Evolutionary conservation across 2,888 invertebrate species (phyloP).

Genomic region (Chrysolina americana): DNA sequence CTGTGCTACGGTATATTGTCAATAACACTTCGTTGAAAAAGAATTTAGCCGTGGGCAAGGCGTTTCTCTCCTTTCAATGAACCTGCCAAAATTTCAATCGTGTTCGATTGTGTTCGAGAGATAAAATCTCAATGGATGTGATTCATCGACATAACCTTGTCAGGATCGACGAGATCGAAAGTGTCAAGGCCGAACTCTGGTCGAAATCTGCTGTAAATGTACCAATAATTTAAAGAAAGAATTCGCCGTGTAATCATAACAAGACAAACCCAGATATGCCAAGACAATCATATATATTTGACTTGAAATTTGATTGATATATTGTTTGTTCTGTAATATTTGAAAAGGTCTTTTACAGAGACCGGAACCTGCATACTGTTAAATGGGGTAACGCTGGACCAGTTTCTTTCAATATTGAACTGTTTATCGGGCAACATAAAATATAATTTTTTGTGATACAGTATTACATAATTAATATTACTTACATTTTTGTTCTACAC

Average conservation of each 20-base stretch:
- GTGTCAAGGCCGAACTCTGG: conserved; percentile 30
- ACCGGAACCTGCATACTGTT: too few species aligned
- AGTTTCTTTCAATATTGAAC: background rate
- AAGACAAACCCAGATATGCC: conserved; percentile 12
- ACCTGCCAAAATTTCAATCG: conserved; percentile 15
- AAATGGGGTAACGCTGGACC: too few species aligned
- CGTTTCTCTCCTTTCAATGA: conserved; percentile 23
- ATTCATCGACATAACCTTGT: conserved; percentile 29
- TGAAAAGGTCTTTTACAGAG: background rate
- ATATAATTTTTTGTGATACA: too few species aligned
- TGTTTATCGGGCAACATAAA: background rate
- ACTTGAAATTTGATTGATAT: conserved; percentile 5
- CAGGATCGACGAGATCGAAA: conserved; percentile 27
- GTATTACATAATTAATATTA: too few species aligned
- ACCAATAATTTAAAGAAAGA: conserved; percentile 12
- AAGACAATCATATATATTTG: background rate
- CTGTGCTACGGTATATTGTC: too few species aligned
- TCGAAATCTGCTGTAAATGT: conserved; percentile 22
- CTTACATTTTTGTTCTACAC: too few species aligned
- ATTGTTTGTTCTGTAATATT: background rate
- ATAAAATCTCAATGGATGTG: conserved; percentile 26
- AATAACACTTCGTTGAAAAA: background rate
- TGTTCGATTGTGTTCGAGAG: conserved; percentile 13
- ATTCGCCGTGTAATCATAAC: conserved; percentile 20
- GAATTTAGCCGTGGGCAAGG: background rate